phyloP scores from a whole-genome alignment of 2,113 vertebrate species.

The Mastomys natalensis region DNA sequence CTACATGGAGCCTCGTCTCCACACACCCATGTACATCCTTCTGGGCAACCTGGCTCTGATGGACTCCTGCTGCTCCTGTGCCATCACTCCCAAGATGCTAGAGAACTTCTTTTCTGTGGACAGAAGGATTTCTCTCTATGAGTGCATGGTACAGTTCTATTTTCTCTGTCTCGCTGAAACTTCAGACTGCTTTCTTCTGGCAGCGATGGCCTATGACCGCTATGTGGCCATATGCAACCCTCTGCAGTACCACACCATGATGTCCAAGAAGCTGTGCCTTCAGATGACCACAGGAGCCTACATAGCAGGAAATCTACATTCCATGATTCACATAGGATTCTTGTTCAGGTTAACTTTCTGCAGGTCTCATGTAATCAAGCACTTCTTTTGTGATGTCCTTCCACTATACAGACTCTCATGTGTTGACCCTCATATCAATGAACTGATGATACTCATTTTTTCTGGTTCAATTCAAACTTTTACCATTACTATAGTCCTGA shows the following conservation, averaged over 20 bases:
- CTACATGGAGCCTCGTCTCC: too few species aligned
- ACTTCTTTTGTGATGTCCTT: slow-evolving; percentile 53
- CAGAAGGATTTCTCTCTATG: not conserved
- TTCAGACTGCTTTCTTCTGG: slow-evolving; percentile 62
- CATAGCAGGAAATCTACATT: slow-evolving; percentile 6
- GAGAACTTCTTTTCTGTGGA: too few species aligned
- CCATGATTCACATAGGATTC: not conserved
- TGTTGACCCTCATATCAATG: slow-evolving; percentile 49
- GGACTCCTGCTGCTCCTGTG: too few species aligned
- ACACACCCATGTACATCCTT: too few species aligned
- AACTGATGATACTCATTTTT: slow-evolving; percentile 44
- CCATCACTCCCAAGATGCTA: too few species aligned
- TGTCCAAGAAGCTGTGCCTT: slow-evolving; percentile 62
- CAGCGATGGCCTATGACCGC: slow-evolving; percentile 35
- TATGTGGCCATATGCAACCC: slow-evolving; percentile 39
- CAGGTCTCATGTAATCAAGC: slow-evolving; percentile 27
- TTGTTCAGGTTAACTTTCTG: slow-evolving; percentile 65
- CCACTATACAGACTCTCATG: slow-evolving; percentile 48
- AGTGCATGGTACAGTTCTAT: slow-evolving; percentile 65
- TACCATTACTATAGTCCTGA: not conserved
- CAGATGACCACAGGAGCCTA: slow-evolving; percentile 39
- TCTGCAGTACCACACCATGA: slow-evolving; percentile 50
- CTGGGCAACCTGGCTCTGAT: too few species aligned
- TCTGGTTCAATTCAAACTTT: not conserved
- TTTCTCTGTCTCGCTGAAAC: slow-evolving; percentile 63